These are phyloP conservation scores for Catajapyx aquilonaris DNA, from an alignment of 1,140 invertebrate species.

Conservation along the genomic window DNA sequence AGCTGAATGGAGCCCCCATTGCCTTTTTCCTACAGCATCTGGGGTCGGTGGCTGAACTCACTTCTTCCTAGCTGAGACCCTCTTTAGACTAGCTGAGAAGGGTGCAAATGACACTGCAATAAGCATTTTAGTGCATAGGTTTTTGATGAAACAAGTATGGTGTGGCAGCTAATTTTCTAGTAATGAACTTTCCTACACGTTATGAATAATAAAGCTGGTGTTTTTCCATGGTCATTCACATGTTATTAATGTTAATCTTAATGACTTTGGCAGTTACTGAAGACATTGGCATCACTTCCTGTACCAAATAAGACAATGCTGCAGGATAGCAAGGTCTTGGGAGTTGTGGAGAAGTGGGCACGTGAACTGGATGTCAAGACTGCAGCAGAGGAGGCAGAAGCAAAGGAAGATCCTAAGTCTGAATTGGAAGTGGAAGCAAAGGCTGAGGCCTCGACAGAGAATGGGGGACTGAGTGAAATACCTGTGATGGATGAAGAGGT, in stretches of 20 bases:
- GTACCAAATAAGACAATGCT: conserved; percentile 84
- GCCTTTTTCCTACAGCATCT: too few relatives aligned
- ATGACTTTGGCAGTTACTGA: conserved; percentile 50
- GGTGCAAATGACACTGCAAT: background rate
- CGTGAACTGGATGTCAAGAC: too few relatives aligned
- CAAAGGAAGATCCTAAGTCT: too few relatives aligned
- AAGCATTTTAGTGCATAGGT: conserved; percentile 1
- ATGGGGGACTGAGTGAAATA: too few relatives aligned
- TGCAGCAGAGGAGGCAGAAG: too few relatives aligned
- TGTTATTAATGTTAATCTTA: conserved; percentile 4
- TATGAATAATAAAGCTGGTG: background rate
- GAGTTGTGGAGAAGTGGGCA: conserved; percentile 64
- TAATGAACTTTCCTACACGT: background rate
- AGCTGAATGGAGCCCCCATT: too few relatives aligned
- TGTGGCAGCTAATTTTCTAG: conserved; percentile 3
- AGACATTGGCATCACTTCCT: conserved; percentile 57
- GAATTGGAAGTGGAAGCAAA: too few relatives aligned
- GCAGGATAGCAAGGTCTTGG: conserved; percentile 65
- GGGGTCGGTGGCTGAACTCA: too few relatives aligned
- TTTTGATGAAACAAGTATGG: conserved; percentile 1
- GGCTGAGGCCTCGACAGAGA: too few relatives aligned
- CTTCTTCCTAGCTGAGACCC: too few relatives aligned
- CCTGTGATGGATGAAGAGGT: too few relatives aligned
- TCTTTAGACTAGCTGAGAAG: too few relatives aligned
- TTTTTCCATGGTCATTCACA: conserved; percentile 5